Evolutionary conservation across 2,888 invertebrate genomes (phyloP).

Genomic region (Lingula anatina): DNA sequence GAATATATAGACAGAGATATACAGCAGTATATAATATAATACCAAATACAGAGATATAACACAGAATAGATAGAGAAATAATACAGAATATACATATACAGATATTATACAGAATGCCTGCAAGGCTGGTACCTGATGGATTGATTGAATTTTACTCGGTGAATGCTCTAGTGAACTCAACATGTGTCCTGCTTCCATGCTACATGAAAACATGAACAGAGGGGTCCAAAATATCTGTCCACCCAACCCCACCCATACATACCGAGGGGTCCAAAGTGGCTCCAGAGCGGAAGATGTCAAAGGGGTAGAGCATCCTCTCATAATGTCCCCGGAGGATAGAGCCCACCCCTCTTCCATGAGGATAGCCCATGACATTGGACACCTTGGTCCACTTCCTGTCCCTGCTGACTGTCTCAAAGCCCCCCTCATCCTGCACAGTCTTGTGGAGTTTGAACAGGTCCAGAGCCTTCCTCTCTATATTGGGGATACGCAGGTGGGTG

Average conservation of each 20-base stretch:
- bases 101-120: no score
- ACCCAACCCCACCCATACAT: no score
- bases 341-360: constrained; percentile 73
- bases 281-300: constrained; percentile 83
- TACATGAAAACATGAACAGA: no score
- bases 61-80: no score
- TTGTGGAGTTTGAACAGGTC: constrained; percentile 86
- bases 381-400: constrained; percentile 91
- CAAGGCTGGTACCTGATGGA: no score
- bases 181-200: constrained; percentile 51
- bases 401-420: constrained; percentile 78
- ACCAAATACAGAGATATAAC: no score
- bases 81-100: no score
- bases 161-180: no score
- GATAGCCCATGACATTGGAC: constrained; percentile 80
- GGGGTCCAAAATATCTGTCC: no score
- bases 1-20: no score
- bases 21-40: no score
- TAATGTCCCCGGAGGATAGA: constrained; percentile 77
- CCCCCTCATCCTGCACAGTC: constrained; percentile 61
- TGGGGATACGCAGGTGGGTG: constrained; percentile 62
- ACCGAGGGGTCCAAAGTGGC: constrained; percentile 31
- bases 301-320: constrained; percentile 87
- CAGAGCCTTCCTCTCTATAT: constrained; percentile 86
- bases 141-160: no score